phyloP scores from a whole-genome alignment of 2,113 vertebrate species.

The Callorhinus ursinus region DNA sequence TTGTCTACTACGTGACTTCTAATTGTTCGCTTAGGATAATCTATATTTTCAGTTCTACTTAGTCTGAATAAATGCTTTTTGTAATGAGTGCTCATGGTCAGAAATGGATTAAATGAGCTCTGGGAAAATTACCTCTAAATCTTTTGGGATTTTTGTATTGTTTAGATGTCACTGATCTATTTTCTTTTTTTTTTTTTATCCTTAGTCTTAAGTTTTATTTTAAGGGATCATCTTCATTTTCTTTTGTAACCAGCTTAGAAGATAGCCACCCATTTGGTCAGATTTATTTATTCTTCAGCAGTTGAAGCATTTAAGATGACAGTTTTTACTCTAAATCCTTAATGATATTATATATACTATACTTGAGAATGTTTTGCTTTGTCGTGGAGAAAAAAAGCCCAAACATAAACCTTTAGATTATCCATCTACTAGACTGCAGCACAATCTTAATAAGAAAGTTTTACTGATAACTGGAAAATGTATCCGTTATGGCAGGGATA shows the following conservation, averaged over 20 bases:
- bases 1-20: slow-evolving; percentile 39
- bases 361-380: slow-evolving; percentile 56
- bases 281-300: slow-evolving; percentile 48
- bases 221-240: slow-evolving; percentile 52
- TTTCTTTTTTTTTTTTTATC: background rate
- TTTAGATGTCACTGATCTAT: background rate
- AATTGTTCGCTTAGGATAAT: slow-evolving; percentile 8
- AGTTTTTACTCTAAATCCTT: background rate
- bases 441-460: slow-evolving; percentile 12
- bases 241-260: slow-evolving; percentile 37
- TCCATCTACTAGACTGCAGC: background rate
- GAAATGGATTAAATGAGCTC: slow-evolving; percentile 52
- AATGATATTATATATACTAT: slow-evolving; percentile 38
- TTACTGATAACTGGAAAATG: background rate
- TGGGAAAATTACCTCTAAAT: slow-evolving; percentile 44
- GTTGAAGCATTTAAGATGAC: slow-evolving; percentile 24
- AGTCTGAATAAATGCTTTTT: slow-evolving; percentile 49
- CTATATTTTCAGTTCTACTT: slow-evolving; percentile 58
- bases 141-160: background rate
- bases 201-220: slow-evolving; percentile 48
- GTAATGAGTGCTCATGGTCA: background rate
- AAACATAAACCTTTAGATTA: slow-evolving; percentile 38
- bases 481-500: background rate
- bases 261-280: background rate
- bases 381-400: slow-evolving; percentile 56